These are phyloP conservation scores for Littorina saxatilis DNA, from an alignment of 1,140 invertebrate species.

Conservation along the genomic window DNA sequence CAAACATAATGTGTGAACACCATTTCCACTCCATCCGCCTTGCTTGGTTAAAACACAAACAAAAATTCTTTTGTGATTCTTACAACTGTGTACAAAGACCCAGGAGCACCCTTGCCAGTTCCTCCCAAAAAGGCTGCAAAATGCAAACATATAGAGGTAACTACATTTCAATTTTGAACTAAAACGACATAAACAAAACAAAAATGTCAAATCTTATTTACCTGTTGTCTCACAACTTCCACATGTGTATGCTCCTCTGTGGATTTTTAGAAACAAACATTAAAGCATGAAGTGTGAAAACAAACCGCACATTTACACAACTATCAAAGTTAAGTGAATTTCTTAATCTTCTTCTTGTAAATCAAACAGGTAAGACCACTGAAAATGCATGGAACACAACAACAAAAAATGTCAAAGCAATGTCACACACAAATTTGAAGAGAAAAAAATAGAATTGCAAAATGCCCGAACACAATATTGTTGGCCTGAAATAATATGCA, in stretches of 20 bases:
- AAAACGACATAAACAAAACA: too few species aligned
- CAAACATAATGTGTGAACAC: too few species aligned
- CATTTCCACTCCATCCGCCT: too few species aligned
- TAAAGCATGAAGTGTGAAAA: neutral
- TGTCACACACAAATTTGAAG: neutral
- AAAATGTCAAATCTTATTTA: neutral
- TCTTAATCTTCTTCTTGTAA: slow-evolving; percentile 39
- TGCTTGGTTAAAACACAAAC: too few species aligned
- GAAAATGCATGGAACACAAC: too few species aligned
- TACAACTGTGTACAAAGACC: neutral
- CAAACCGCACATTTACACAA: neutral
- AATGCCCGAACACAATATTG: neutral
- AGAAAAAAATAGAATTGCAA: neutral
- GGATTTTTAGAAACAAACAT: neutral
- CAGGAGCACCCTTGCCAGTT: neutral
- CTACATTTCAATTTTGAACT: neutral
- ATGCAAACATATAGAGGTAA: neutral
- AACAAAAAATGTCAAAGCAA: too few species aligned
- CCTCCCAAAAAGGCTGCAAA: slow-evolving; percentile 20
- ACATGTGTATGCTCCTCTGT: neutral
- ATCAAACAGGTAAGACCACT: too few species aligned
- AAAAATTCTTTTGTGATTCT: neutral
- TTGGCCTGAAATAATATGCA: slow-evolving; percentile 11
- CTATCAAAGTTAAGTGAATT: slow-evolving; percentile 12
- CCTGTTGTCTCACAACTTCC: neutral